Conservation (phyloP, 2,113 vertebrate species). For the Noturus placidus region DNA sequence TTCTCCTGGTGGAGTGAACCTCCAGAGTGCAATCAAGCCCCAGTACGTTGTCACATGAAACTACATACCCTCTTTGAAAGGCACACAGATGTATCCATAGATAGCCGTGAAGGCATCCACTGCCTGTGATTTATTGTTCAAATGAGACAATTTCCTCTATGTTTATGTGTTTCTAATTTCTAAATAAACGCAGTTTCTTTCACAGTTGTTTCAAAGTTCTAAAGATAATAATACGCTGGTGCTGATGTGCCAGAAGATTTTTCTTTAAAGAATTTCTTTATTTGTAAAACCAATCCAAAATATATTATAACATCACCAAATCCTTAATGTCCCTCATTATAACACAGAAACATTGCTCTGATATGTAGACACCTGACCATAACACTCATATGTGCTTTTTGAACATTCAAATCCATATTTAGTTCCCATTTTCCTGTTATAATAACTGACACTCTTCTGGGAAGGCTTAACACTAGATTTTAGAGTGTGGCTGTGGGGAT, state of each 20-base stretch:
- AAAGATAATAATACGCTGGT: not conserved
- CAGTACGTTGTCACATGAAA: too few species aligned
- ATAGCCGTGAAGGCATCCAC: not conserved
- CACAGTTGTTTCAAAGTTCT: not conserved
- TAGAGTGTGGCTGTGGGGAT: too few species aligned
- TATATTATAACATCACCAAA: not conserved
- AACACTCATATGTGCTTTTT: not conserved
- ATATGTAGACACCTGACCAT: not conserved
- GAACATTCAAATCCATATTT: not conserved
- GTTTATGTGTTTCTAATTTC: not conserved
- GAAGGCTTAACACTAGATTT: too few species aligned
- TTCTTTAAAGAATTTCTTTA: not conserved
- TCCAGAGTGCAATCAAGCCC: not conserved
- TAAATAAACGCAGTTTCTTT: not conserved
- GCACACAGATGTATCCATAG: not conserved
- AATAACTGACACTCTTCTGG: not conserved
- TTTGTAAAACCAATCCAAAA: not conserved
- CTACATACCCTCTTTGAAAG: too few species aligned
- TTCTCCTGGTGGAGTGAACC: not conserved
- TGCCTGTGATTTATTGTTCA: not conserved
- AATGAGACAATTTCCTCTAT: not conserved
- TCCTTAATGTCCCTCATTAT: not conserved
- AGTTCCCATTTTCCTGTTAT: not conserved
- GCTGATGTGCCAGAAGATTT: not conserved
- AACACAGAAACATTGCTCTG: not conserved